Base-by-base conservation (phyloP, 2,797 vertebrate genomes). In the Sternotherus odoratus region DNA sequence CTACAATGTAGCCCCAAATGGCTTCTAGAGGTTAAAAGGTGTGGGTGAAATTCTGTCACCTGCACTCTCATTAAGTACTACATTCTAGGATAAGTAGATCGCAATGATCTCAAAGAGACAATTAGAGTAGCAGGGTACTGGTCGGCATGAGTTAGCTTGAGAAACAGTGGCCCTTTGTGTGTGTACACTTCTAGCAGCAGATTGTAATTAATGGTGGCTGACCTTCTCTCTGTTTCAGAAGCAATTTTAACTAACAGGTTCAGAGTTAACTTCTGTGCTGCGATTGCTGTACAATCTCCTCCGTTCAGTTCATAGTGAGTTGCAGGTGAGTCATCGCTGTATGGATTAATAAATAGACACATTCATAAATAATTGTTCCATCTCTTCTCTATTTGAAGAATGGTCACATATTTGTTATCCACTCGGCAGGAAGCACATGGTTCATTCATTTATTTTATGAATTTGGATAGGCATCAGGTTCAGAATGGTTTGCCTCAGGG, bases 211-310 rank as follows among this genome's bases (percentile, higher is more conserved):
- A 60, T 9, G 6, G 43, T 80, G 7, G 0, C 2, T 74, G 66
- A 8, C 46, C 2, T 0, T 1, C 26, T 50, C n/a, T 5, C 1
- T 3, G 0, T 21, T 5, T 6, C 17, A n/a, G 39, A 50, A 77
- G 12, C 87, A 33, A 51, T 16, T 15, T 1, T 12, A 66, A 89
- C 0, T 11, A 5, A 4, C 43, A 12, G 1, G 80, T 90, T 79
- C 43, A 1, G 0, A 57, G 21, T 36, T 53, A 60, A 33, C 3
- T 84, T 82, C 75, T 2, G 19, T 56, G 4, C 4, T 77, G 6
- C 17, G 69, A 83, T 56, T 79, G 2, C 2, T 36, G 1, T 89
- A 77, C 2, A 81, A 78, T 43, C 33, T 4, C 0, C 2, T 0
- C 0, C 82, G 0, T 48, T 75, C n/a, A n/a, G n/a, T n/a, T 87